Evolutionary conservation across 2,888 invertebrate genomes (phyloP).

Genomic region (Andricus quercusramuli): DNA sequence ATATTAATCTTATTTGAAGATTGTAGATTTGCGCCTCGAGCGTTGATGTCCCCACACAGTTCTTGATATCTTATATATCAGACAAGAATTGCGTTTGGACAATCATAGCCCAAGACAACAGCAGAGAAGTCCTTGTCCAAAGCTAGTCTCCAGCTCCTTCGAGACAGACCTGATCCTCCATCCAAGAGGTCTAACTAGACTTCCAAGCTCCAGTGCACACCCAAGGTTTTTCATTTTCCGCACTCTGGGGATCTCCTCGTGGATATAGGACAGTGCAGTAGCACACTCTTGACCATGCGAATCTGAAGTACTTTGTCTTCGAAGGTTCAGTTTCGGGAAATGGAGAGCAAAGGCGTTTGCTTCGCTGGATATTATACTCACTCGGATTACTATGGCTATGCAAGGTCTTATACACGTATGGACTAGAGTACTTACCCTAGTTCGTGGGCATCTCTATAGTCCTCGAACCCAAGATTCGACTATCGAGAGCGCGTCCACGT

Average conservation of each 20-base stretch:
- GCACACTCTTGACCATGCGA: not conserved
- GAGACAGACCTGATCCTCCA: not conserved
- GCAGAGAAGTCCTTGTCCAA: constrained; percentile 32
- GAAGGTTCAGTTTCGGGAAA: not conserved
- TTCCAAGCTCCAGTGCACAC: not conserved
- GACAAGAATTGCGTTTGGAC: constrained; percentile 79
- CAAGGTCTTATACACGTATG: not conserved
- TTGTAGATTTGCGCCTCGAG: constrained; percentile 73
- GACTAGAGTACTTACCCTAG: constrained; percentile 65
- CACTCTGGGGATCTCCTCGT: not conserved
- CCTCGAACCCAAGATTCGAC: constrained; percentile 50
- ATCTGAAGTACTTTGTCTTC: not conserved
- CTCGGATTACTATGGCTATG: not conserved
- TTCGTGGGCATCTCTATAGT: constrained; percentile 65
- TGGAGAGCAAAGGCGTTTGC: not conserved
- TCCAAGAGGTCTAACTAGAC: not conserved
- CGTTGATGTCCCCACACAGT: constrained; percentile 79
- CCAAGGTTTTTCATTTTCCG: not conserved
- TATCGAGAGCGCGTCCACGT: not conserved
- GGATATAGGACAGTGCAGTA: not conserved
- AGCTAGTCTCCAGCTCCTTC: not conserved
- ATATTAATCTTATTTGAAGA: not conserved
- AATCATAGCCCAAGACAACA: constrained; percentile 78
- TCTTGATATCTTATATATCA: constrained; percentile 74
- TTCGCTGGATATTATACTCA: not conserved